Percentiles rank a stretch among this genome's conserved stretches.
Evolutionary conservation across 1,140 invertebrate genomes (phyloP).

Genomic region (Bombus pyrosoma): DNA sequence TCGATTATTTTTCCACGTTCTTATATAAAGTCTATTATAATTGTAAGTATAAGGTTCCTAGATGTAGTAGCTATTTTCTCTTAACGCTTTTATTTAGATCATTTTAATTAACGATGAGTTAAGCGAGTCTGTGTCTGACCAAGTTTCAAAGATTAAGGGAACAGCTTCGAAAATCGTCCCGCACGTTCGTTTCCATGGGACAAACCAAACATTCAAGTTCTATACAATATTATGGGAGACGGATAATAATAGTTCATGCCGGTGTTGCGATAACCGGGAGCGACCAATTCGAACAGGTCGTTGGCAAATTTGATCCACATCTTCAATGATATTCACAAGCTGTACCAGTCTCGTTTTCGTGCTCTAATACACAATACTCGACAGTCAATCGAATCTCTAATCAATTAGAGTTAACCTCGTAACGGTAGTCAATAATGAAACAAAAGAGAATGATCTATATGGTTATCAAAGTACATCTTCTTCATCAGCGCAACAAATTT

Average conservation of each 20-base stretch:
- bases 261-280: background rate
- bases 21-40: constrained; percentile 14
- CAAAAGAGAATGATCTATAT: constrained; percentile 35
- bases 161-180: background rate
- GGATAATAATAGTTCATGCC: background rate
- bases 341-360: constrained; percentile 53
- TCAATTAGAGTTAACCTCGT: constrained; percentile 70
- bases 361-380: constrained; percentile 69
- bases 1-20: constrained; percentile 35
- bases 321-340: constrained; percentile 35
- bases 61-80: constrained; percentile 12
- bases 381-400: constrained; percentile 79
- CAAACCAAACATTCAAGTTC: background rate
- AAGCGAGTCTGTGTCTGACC: constrained; percentile 40
- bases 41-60: constrained; percentile 31
- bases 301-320: constrained; percentile 19
- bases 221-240: background rate
- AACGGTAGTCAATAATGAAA: constrained; percentile 78
- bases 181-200: background rate
- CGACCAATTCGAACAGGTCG: background rate
- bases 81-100: background rate
- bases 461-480: constrained; percentile 6
- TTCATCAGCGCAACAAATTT: background rate
- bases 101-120: constrained; percentile 1
- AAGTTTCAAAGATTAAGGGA: background rate